Evolutionary conservation across 1,140 invertebrate genomes (phyloP).

Genomic region (Schlechtendalia chinensis): DNA sequence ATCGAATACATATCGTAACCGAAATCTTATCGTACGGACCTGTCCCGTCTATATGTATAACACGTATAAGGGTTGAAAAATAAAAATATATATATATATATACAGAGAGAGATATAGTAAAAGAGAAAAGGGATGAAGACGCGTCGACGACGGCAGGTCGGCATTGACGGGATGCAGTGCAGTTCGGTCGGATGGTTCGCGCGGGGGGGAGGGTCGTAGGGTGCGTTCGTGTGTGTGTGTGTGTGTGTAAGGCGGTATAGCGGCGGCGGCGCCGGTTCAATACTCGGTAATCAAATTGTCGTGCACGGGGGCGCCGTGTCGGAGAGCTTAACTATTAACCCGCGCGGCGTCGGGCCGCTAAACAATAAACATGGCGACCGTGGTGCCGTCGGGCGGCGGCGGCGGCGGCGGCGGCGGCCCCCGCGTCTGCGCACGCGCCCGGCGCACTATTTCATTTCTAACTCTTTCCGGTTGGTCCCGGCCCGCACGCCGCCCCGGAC

Average conservation of each 20-base stretch:
- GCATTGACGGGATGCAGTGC: too few species aligned
- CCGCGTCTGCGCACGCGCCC: constrained; percentile 23
- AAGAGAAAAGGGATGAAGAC: constrained; percentile 12
- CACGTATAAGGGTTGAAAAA: too few species aligned
- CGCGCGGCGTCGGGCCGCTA: constrained; percentile 47
- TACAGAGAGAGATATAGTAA: neutral
- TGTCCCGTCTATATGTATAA: too few species aligned
- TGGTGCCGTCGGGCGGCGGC: neutral
- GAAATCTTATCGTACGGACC: too few species aligned
- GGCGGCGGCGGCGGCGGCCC: neutral
- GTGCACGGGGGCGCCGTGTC: constrained; percentile 49
- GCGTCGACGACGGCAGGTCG: neutral
- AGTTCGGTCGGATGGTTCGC: too few species aligned
- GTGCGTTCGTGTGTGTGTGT: neutral
- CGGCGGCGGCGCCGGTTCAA: constrained; percentile 39
- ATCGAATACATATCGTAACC: too few species aligned
- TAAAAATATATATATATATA: neutral
- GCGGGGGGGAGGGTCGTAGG: neutral
- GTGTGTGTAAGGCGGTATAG: too few species aligned
- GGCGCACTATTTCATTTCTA: constrained; percentile 40
- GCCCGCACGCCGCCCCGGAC: constrained; percentile 35
- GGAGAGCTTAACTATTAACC: constrained; percentile 49
- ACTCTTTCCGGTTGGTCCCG: constrained; percentile 50
- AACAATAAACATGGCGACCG: constrained; percentile 49
- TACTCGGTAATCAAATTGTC: constrained; percentile 50